Evolutionary conservation across 2,888 invertebrate species (phyloP).

Genomic region (Ennomos quercinarius): DNA sequence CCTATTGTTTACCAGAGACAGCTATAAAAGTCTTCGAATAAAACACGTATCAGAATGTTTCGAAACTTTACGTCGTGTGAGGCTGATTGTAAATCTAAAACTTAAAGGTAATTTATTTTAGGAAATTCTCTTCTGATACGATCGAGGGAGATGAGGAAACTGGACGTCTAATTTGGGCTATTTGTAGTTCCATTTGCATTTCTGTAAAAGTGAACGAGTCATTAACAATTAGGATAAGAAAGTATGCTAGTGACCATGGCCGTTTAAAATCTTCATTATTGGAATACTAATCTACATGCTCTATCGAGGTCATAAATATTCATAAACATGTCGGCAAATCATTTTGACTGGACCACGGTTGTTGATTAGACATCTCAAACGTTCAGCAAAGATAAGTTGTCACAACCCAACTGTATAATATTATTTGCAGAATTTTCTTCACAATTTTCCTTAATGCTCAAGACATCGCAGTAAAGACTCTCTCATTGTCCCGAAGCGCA

Average conservation of each 20-base stretch:
- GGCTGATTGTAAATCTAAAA: constrained; percentile 28
- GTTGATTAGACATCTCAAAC: no score
- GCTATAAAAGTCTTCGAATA: constrained; percentile 36
- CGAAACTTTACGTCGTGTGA: constrained; percentile 27
- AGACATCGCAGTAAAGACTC: constrained; percentile 1
- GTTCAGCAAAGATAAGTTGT: no score
- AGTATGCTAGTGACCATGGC: no score
- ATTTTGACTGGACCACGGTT: no score
- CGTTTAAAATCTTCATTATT: no score
- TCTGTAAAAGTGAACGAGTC: no score
- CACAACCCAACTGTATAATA: no score
- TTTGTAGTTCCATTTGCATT: constrained; percentile 1
- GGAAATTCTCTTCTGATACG: constrained; percentile 15
- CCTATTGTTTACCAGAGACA: constrained; percentile 42
- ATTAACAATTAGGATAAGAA: no score
- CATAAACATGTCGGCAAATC: no score
- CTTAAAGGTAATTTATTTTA: constrained; percentile 16
- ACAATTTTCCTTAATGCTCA: background rate
- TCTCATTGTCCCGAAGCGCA: constrained; percentile 1
- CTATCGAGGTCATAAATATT: no score
- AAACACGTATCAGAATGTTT: constrained; percentile 31
- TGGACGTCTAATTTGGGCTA: background rate
- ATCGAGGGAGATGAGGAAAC: background rate
- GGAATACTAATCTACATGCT: no score
- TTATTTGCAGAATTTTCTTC: no score